Conservation (phyloP, 2,797 vertebrate species). For the Amazona ochrocephala region DNA sequence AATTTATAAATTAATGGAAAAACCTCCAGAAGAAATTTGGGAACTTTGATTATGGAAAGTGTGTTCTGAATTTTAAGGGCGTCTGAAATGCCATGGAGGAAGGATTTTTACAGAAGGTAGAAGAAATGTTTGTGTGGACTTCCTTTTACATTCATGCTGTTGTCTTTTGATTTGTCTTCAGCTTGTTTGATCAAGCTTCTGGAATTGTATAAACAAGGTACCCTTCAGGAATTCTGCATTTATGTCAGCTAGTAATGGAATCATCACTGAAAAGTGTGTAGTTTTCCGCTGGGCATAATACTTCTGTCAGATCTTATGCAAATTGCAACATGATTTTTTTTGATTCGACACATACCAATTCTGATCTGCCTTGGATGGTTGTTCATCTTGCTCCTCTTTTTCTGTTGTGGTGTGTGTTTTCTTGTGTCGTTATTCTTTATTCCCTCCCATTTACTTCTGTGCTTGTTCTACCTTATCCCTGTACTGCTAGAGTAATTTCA, state of each 20-base stretch:
- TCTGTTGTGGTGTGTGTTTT: not conserved
- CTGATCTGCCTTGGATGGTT: not conserved
- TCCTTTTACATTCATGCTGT: not conserved
- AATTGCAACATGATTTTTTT: not conserved
- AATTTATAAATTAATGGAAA: not conserved
- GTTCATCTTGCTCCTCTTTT: not conserved
- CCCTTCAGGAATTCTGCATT: slow-evolving; percentile 8
- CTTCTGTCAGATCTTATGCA: not conserved
- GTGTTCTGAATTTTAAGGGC: not conserved
- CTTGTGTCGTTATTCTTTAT: not conserved
- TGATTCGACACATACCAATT: not conserved
- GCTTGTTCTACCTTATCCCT: not conserved
- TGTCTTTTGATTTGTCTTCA: not conserved
- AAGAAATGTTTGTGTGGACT: not conserved
- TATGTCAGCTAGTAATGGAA: not conserved
- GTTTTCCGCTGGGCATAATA: not conserved
- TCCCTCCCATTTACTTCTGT: not conserved
- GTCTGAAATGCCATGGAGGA: not conserved
- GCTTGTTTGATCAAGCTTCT: not conserved
- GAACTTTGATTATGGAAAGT: not conserved
- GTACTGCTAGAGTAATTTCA: not conserved
- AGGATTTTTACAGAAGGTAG: not conserved
- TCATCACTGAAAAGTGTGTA: not conserved
- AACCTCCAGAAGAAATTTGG: not conserved
- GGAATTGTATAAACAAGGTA: not conserved